phyloP scores from a whole-genome alignment of 2,888 invertebrate species.

The Sepioteuthis lessoniana region DNA sequence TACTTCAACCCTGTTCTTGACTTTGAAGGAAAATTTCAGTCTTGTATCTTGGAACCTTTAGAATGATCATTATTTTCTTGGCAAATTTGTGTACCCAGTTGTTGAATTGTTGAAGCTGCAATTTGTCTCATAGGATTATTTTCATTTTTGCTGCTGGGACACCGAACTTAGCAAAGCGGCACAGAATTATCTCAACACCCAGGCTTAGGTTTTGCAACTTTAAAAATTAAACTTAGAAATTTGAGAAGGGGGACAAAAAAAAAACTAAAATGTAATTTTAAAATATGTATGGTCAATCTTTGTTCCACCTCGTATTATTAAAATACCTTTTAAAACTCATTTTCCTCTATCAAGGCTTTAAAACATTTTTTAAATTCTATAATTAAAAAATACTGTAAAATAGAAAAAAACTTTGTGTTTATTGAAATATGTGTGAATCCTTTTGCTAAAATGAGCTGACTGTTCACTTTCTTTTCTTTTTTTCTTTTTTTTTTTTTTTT shows the following conservation, averaged over 20 bases:
- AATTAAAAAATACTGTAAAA: neutral
- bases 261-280: neutral
- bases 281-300: neutral
- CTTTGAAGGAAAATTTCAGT: neutral
- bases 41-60: no score
- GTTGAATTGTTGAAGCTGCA: neutral
- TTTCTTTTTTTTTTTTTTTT: neutral
- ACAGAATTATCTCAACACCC: neutral
- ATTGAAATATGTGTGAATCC: neutral
- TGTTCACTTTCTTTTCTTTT: neutral
- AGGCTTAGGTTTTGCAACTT: neutral
- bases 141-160: no score
- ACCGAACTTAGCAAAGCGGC: neutral
- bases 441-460: neutral
- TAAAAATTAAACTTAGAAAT: neutral
- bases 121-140: neutral
- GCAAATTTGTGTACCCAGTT: neutral
- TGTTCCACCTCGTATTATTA: conserved; percentile 24
- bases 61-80: no score
- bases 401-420: neutral
- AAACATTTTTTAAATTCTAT: neutral
- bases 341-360: neutral
- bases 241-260: neutral
- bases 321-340: neutral
- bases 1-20: neutral